Evolutionary conservation across 2,113 vertebrate species (phyloP), one percentile per base, ranked within the genome.

Genomic region (Phylloscopus trochilus): DNA sequence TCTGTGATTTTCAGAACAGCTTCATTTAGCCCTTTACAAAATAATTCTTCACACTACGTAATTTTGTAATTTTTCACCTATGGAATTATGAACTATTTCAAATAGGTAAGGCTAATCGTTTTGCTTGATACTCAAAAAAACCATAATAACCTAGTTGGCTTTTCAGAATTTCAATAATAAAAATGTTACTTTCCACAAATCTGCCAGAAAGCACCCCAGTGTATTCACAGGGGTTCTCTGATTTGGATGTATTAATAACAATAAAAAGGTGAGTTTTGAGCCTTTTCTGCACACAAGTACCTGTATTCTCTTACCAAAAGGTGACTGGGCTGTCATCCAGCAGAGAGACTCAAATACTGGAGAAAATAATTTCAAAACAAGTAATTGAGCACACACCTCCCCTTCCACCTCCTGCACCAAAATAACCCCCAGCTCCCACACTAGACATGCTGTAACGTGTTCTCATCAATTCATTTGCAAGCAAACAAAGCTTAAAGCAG

Each of bases 401-500:
- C 7, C 9, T 3, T 27, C 10, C 4, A 23, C 5, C 49, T 43
- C 64, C 22, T 41, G 2, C 52, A 49, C 10, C 39, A 72, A 74
- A 92, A 74, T 33, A 79, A 82, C 64, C 58, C 43, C 75, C 70
- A n/a, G 46, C 33, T 90, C 39, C 39, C 72, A 37, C 41, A 69
- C 19, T 2, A 56, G 37, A 80, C 23, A 15, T 1, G 1, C 64
- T 80, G 59, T 55, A 85, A 53, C 0, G 0, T 11, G 59, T 31
- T 85, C 56, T 63, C 63, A 51, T n/a, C 80, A 72, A 44, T 52
- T 75, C 49, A 63, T 52, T 3, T 77, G 35, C 28, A 60, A 35
- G 59, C 56, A 93, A 81, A 81, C 43, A 84, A 87, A 92, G 77
- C 62, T 52, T 49, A 84, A 82, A 92, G 49, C 68, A 82, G 73